phyloP scores from a whole-genome alignment of 2,888 invertebrate genomes.

The Ectemnius continuus region DNA sequence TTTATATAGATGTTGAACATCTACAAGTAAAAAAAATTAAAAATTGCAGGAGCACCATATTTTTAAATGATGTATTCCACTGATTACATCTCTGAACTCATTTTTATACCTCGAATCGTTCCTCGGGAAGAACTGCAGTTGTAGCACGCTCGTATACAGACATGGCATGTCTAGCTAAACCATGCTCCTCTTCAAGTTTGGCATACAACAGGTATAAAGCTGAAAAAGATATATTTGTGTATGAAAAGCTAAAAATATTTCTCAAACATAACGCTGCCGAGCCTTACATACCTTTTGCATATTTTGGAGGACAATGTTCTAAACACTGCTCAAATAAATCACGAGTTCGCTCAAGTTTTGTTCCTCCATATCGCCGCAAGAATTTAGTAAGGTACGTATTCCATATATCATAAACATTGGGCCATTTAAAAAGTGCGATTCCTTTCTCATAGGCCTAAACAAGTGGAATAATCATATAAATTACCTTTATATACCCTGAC shows the following conservation, averaged over 20 bases:
- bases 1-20: conserved; percentile 99
- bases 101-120: conserved; percentile 89
- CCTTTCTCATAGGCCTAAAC: conserved; percentile 96
- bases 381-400: conserved; percentile 99
- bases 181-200: conserved; percentile 98
- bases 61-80: not conserved
- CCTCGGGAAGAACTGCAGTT: conserved; percentile 92
- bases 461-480: not conserved
- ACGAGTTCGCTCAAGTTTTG: conserved; percentile 96
- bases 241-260: not conserved
- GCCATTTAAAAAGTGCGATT: conserved; percentile 98
- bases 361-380: conserved; percentile 95
- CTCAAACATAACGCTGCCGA: not conserved
- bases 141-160: conserved; percentile 99
- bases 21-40: conserved; percentile 72
- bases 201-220: conserved; percentile 96
- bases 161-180: conserved; percentile 98
- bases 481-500: not conserved
- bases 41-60: not conserved
- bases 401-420: conserved; percentile 99
- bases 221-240: conserved; percentile 55
- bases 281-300: conserved; percentile 85
- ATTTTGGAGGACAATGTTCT: conserved; percentile 97
- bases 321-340: conserved; percentile 99
- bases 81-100: not conserved